These are phyloP conservation scores for Neoarius graeffei DNA, from an alignment of 2,113 vertebrate species.

Conservation along the genomic window DNA sequence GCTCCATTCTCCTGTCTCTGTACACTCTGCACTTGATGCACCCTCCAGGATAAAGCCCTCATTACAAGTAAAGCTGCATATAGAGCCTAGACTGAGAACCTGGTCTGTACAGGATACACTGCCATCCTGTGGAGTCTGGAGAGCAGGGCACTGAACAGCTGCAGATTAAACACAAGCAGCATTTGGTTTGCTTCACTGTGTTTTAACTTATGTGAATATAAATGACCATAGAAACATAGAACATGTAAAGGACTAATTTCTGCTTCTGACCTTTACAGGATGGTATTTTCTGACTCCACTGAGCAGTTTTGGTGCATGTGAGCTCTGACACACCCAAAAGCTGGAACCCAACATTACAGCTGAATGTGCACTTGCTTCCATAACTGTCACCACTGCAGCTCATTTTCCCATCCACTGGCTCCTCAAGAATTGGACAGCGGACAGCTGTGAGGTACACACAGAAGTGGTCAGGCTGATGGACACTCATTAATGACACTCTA, in stretches of 20 bases:
- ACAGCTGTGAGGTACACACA: constrained; percentile 57
- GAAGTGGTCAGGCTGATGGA: background rate
- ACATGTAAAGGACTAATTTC: background rate
- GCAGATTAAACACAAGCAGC: constrained; percentile 41
- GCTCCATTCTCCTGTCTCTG: constrained; percentile 19
- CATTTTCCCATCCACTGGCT: constrained; percentile 59
- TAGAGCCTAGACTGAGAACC: background rate
- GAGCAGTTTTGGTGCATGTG: constrained; percentile 65
- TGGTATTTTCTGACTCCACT: constrained; percentile 72
- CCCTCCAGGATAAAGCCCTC: constrained; percentile 8
- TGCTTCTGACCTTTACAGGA: constrained; percentile 73
- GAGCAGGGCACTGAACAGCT: background rate
- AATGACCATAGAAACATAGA: background rate
- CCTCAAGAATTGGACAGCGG: constrained; percentile 54
- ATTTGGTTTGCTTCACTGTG: background rate
- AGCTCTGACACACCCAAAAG: constrained; percentile 63
- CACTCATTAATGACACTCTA: background rate
- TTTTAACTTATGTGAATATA: background rate
- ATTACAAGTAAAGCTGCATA: constrained; percentile 7
- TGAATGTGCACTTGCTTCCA: constrained; percentile 74
- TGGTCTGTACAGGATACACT: background rate
- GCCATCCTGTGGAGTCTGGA: constrained; percentile 1
- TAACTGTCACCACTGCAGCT: constrained; percentile 72
- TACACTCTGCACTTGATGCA: background rate
- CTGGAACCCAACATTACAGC: constrained; percentile 69